Percentiles rank a stretch among this genome's conserved stretches.
These are phyloP conservation scores for Stylophora pistillata DNA, from an alignment of 64 coral and sea anemone genomes.

Conservation along the genomic window DNA sequence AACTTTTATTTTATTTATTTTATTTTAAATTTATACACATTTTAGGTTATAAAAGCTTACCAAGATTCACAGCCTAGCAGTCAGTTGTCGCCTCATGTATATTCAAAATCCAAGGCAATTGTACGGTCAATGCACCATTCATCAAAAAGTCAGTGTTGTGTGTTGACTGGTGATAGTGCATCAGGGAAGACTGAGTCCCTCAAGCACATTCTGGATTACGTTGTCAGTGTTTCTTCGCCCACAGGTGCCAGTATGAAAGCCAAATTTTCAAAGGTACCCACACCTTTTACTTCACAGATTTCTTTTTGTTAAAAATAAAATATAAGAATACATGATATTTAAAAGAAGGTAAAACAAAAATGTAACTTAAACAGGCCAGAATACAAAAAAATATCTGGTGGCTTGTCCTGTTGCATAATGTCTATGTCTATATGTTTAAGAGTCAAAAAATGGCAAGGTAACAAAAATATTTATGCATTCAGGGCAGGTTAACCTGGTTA, in stretches of 20 bases:
- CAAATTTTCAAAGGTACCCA: constrained; percentile 10
- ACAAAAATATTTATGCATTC: too few relatives aligned
- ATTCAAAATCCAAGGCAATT: constrained; percentile 12
- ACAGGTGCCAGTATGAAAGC: neutral
- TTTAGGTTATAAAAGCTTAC: constrained; percentile 33
- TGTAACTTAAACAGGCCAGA: too few relatives aligned
- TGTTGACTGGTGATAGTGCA: constrained; percentile 58
- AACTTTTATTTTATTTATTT: neutral
- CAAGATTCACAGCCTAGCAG: neutral
- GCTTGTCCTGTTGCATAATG: too few relatives aligned
- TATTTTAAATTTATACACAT: neutral
- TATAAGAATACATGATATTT: too few relatives aligned
- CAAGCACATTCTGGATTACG: constrained; percentile 21
- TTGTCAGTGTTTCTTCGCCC: neutral
- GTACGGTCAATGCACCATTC: constrained; percentile 17
- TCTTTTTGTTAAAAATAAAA: neutral
- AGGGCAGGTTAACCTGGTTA: too few relatives aligned
- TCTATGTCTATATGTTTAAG: too few relatives aligned
- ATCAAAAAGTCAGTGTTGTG: constrained; percentile 44
- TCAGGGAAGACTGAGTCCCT: constrained; percentile 50
- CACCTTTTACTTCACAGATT: neutral
- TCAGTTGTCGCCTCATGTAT: constrained; percentile 14
- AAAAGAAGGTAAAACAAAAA: too few relatives aligned
- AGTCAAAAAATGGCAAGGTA: too few relatives aligned
- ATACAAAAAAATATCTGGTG: too few relatives aligned